Percentiles rank a stretch among this genome's conserved stretches.
Conservation (phyloP, 1,140 invertebrate species). For the Sitodiplosis mosellana region DNA sequence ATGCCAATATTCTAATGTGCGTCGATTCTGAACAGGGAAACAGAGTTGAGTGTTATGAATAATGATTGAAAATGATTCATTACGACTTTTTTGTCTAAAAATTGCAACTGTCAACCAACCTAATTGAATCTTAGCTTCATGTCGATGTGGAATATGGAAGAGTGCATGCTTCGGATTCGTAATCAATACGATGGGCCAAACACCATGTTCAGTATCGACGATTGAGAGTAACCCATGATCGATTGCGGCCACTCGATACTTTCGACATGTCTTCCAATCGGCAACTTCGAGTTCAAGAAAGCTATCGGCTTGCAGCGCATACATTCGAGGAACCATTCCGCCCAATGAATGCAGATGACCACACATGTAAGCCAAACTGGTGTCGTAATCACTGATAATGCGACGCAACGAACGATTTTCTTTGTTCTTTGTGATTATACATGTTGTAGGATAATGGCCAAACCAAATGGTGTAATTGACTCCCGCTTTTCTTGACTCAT, state of each 20-base stretch:
- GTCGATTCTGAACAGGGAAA: slow-evolving; percentile 35
- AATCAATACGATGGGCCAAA: slow-evolving; percentile 67
- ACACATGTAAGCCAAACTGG: slow-evolving; percentile 53
- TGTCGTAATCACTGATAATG: slow-evolving; percentile 31
- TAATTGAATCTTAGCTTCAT: slow-evolving; percentile 47
- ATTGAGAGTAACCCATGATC: slow-evolving; percentile 87
- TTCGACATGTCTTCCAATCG: slow-evolving; percentile 85
- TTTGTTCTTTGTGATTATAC: slow-evolving; percentile 44
- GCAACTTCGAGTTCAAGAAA: slow-evolving; percentile 77
- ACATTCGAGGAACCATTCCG: slow-evolving; percentile 66
- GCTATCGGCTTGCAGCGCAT: slow-evolving; percentile 65
- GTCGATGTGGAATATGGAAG: slow-evolving; percentile 49
- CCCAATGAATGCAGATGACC: slow-evolving; percentile 78
- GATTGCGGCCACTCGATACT: slow-evolving; percentile 62
- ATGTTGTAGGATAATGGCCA: slow-evolving; percentile 86
- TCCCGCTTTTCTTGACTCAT: slow-evolving; percentile 25
- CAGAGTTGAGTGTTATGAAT: neutral
- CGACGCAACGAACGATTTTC: slow-evolving; percentile 32
- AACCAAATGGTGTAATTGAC: slow-evolving; percentile 57
- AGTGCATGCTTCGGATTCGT: slow-evolving; percentile 78
- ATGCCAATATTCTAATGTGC: slow-evolving; percentile 62
- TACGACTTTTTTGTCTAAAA: no score
- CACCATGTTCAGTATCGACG: slow-evolving; percentile 51
- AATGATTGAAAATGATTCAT: neutral
- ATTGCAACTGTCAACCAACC: neutral